These are phyloP conservation scores for Acromyrmex heyeri DNA, from an alignment of 1,140 invertebrate species.

Conservation along the genomic window DNA sequence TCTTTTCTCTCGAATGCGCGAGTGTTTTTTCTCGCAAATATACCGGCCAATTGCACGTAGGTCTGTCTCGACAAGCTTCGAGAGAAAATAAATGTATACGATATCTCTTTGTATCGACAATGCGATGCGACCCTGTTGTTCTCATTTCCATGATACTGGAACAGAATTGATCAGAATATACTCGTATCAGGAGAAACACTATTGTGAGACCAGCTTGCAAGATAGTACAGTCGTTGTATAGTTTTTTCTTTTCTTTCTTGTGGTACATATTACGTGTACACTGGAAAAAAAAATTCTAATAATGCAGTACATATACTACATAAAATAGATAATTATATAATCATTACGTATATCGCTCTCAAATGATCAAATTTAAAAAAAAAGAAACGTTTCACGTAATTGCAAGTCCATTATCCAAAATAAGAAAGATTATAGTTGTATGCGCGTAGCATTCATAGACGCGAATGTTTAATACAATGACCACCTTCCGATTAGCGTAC, in stretches of 20 bases:
- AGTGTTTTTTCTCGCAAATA: slow-evolving; percentile 12
- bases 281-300: neutral
- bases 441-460: neutral
- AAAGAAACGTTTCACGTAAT: neutral
- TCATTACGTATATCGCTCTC: neutral
- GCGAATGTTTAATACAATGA: slow-evolving; percentile 41
- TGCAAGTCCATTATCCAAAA: slow-evolving; percentile 14
- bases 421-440: slow-evolving; percentile 8
- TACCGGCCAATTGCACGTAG: slow-evolving; percentile 43
- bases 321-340: neutral
- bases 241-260: neutral
- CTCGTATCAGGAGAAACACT: neutral
- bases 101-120: slow-evolving; percentile 56
- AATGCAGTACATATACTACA: neutral
- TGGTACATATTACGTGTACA: neutral
- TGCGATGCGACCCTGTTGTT: slow-evolving; percentile 28
- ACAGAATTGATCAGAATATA: slow-evolving; percentile 55
- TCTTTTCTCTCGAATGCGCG: neutral
- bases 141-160: slow-evolving; percentile 55
- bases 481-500: slow-evolving; percentile 44
- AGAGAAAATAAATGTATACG: slow-evolving; percentile 53
- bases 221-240: slow-evolving; percentile 18
- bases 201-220: slow-evolving; percentile 17
- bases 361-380: neutral
- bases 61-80: slow-evolving; percentile 19